phyloP scores from a whole-genome alignment of 2,113 vertebrate species.

The Gallinago undulata region DNA sequence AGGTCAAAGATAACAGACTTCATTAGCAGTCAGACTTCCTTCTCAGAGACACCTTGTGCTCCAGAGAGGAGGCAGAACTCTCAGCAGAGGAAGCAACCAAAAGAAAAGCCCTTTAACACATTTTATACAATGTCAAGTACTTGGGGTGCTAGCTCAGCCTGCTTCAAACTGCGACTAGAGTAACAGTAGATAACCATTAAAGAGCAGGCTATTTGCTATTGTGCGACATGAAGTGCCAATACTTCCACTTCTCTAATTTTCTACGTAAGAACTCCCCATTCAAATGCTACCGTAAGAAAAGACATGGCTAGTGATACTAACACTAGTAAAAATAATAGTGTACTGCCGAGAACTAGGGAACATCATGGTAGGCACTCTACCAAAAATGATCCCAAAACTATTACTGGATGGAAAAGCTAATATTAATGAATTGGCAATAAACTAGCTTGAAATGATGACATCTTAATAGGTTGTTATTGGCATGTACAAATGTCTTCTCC shows the following conservation, averaged over 20 bases:
- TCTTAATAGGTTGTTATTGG: too few species aligned
- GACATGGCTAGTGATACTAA: not conserved
- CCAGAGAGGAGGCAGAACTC: not conserved
- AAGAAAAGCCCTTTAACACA: not conserved
- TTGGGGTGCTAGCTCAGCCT: not conserved
- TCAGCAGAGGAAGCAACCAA: not conserved
- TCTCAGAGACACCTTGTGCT: not conserved
- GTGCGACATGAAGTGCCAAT: not conserved
- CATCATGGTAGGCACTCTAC: not conserved
- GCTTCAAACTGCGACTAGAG: not conserved
- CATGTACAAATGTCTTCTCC: too few species aligned
- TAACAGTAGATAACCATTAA: not conserved
- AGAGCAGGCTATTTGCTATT: not conserved
- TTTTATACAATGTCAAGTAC: not conserved
- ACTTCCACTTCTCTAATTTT: not conserved
- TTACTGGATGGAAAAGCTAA: not conserved
- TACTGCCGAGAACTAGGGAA: not conserved
- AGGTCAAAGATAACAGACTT: not conserved
- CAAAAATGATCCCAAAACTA: not conserved
- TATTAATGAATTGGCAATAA: too few species aligned
- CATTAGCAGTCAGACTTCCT: not conserved
- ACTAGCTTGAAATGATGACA: too few species aligned
- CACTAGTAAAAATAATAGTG: not conserved
- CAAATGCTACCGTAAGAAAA: not conserved
- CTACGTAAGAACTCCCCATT: not conserved